These are phyloP conservation scores for Mungos mungo DNA, from an alignment of 2,113 vertebrate species.

Conservation along the genomic window DNA sequence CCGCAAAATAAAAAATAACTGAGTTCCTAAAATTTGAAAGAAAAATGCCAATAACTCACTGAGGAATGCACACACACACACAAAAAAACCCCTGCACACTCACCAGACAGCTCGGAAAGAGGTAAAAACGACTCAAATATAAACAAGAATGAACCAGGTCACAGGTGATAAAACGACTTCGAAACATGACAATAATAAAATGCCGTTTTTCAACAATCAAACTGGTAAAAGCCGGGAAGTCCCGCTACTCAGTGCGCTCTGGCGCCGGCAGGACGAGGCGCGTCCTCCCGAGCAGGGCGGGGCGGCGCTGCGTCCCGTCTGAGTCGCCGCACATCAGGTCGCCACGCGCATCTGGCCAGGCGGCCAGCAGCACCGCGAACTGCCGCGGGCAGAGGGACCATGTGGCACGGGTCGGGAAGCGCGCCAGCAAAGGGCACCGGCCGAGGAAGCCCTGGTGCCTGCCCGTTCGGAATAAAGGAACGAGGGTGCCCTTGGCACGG, in stretches of 20 bases:
- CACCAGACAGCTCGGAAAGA: neutral
- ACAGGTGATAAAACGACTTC: neutral
- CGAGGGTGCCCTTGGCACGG: fast-evolving
- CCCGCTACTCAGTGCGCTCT: neutral
- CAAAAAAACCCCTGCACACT: too few relatives aligned
- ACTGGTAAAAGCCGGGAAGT: neutral
- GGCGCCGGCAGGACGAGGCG: too few relatives aligned
- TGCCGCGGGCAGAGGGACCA: too few relatives aligned
- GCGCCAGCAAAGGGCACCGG: neutral
- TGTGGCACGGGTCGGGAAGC: neutral
- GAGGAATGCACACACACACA: neutral
- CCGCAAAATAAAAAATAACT: neutral
- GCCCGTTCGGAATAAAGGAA: fast-evolving
- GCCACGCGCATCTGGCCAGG: neutral
- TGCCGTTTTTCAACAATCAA: neutral
- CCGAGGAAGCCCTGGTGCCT: neutral
- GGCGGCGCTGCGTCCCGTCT: too few relatives aligned
- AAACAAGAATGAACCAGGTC: neutral
- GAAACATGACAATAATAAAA: neutral
- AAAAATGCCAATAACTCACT: neutral
- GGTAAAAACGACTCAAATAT: neutral
- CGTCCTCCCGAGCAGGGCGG: fast-evolving
- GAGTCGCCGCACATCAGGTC: neutral
- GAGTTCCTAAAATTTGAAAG: neutral
- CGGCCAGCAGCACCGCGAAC: fast-evolving